phyloP scores from a whole-genome alignment of 2,888 invertebrate genomes.

The Periphyllus acericola region DNA sequence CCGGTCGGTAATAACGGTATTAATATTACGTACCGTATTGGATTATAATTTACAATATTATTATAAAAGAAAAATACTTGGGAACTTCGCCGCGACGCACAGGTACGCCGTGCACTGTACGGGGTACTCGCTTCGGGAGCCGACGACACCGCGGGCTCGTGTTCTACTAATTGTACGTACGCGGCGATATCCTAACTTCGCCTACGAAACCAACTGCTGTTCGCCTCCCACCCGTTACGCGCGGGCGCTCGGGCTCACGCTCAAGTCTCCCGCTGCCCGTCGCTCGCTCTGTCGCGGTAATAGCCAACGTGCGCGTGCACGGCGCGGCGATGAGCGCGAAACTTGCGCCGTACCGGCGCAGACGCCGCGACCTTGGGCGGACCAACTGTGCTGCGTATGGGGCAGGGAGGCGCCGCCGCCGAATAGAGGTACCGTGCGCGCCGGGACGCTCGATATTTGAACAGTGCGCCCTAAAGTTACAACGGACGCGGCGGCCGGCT shows the following conservation, averaged over 20 bases:
- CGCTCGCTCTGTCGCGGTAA: not conserved
- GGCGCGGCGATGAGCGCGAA: conserved; percentile 35
- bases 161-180: conserved; percentile 56
- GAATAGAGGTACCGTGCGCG: conserved; percentile 3
- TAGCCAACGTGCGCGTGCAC: conserved; percentile 15
- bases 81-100: no score
- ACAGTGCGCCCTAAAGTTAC: conserved; percentile 49
- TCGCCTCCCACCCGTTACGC: not conserved
- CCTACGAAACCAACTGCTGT: not conserved
- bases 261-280: conserved; percentile 7
- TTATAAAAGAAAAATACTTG: not conserved
- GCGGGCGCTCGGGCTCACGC: not conserved
- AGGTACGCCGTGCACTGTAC: not conserved
- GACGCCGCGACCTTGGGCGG: conserved; percentile 60
- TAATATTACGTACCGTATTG: no score
- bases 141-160: conserved; percentile 40
- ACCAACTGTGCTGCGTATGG: not conserved
- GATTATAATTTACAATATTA: no score
- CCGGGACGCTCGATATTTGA: conserved; percentile 55
- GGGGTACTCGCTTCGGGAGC: not conserved
- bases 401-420: conserved; percentile 3
- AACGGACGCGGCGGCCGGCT: not conserved
- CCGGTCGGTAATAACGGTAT: no score
- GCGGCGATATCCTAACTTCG: conserved; percentile 45
- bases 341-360: conserved; percentile 51